Evolutionary conservation across 1,140 invertebrate species (phyloP).

Genomic region (Drosophila lacertosa): DNA sequence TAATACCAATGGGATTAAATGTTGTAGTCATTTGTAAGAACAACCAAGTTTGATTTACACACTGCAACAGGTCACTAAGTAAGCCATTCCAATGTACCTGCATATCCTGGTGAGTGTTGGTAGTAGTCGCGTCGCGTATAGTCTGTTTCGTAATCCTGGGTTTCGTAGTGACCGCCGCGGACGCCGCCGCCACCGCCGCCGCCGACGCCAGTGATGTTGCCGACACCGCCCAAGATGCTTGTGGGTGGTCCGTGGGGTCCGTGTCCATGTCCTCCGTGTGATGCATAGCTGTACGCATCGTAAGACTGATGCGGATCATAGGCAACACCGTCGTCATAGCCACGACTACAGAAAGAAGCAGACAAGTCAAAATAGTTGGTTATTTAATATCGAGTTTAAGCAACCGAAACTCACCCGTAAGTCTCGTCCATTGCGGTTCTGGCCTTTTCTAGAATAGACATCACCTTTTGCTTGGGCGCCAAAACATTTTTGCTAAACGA

Average conservation of each 20-base stretch:
- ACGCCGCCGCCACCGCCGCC: constrained; percentile 41
- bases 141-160: constrained; percentile 74
- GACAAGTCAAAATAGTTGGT: neutral
- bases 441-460: constrained; percentile 92
- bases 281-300: constrained; percentile 67
- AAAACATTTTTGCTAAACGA: constrained; percentile 85
- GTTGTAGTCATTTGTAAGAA: too few species aligned
- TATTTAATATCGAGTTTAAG: neutral
- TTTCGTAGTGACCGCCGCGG: constrained; percentile 67
- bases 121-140: constrained; percentile 78
- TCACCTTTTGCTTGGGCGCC: constrained; percentile 90
- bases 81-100: constrained; percentile 41
- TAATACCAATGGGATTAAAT: too few species aligned
- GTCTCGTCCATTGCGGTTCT: constrained; percentile 91
- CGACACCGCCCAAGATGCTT: constrained; percentile 58
- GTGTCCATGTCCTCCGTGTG: constrained; percentile 61
- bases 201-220: constrained; percentile 51
- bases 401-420: constrained; percentile 85
- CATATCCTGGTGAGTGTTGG: constrained; percentile 76
- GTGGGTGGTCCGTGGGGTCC: constrained; percentile 52
- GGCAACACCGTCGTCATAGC: constrained; percentile 74
- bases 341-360: constrained; percentile 52
- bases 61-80: too few species aligned
- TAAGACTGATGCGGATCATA: constrained; percentile 75
- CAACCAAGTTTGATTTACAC: too few species aligned